These are phyloP conservation scores for Oxycera nigricornis DNA, from an alignment of 2,888 invertebrate genomes.

Conservation along the genomic window DNA sequence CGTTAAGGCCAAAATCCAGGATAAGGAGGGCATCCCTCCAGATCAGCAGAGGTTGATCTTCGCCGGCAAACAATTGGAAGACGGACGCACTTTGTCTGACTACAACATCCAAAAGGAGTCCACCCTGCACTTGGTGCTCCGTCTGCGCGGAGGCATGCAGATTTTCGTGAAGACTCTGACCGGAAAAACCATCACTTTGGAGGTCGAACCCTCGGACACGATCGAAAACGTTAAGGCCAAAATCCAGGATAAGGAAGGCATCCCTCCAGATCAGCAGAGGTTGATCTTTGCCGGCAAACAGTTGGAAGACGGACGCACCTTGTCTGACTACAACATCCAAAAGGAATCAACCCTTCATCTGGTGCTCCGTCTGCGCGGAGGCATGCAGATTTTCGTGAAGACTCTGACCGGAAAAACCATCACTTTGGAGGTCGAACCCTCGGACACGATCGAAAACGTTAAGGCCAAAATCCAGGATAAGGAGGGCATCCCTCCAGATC, in stretches of 20 bases:
- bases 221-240: conserved; percentile 39
- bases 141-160: conserved; percentile 40
- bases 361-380: conserved; percentile 35
- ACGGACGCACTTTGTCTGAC: conserved; percentile 32
- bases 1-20: conserved; percentile 30
- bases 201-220: conserved; percentile 34
- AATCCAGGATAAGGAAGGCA: conserved; percentile 37
- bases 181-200: conserved; percentile 36
- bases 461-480: conserved; percentile 36
- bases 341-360: conserved; percentile 37
- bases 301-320: conserved; percentile 30
- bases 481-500: conserved; percentile 41
- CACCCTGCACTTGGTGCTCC: conserved; percentile 31
- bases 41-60: conserved; percentile 34
- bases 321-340: conserved; percentile 38
- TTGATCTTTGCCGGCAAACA: conserved; percentile 37
- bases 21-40: conserved; percentile 35
- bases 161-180: conserved; percentile 38
- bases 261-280: conserved; percentile 35
- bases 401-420: conserved; percentile 30
- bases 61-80: conserved; percentile 37
- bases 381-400: conserved; percentile 39
- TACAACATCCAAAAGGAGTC: conserved; percentile 41
- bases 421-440: conserved; percentile 24
- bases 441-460: conserved; percentile 26